Evolutionary conservation across 2,888 invertebrate species (phyloP), one percentile per base, ranked within the genome.

Genomic region (Microctonus hyperodae): DNA sequence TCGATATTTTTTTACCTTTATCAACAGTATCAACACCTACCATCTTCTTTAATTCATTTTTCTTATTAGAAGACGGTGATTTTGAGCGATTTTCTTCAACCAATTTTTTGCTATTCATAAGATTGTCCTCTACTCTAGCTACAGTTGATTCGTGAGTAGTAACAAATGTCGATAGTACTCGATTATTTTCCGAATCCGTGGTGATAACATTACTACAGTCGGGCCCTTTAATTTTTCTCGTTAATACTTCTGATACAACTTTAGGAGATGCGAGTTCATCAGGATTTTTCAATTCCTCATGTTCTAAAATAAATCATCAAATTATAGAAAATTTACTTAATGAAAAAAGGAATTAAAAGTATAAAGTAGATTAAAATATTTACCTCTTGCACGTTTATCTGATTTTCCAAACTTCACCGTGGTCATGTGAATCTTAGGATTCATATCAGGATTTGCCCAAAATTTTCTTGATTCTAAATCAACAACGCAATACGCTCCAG

Each of bases 141-240:
- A 76, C 69, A 13, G 69, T 69, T 9, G 78, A 74, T 61, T 75
- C 74, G 51, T 78, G 78, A 4, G 74, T 75, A 13, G 72, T 74
- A 9, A 77, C 73, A 31, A 75, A 70, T 65, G 78, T 79, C 13
- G 76, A 59, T 0, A 77, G 65, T 7, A 78, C 76, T 55, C 73
- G 74, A 67, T 77, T 77, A 48, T 78, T 74, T 11, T 76, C 77
- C 2, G 74, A 61, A 33, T 74, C 73, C 5, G 69, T 70, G 11
- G 73, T 72, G 0, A 74, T 64, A 6, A 73, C 67, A 56, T 72
- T 69, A n/a, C n/a, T n/a, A 23, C 53, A 67, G 44, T 69, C 59
- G 13, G 31, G 58, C 9, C 22, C 23, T 22, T 28, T 13, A 10
- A 50, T 65, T 33, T 44, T 37, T 31, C 59, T 58, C 11, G 67